Percentiles rank a stretch among this genome's conserved stretches.
These are phyloP conservation scores for Polydrusus cervinus DNA, from an alignment of 2,888 invertebrate genomes.

Conservation along the genomic window DNA sequence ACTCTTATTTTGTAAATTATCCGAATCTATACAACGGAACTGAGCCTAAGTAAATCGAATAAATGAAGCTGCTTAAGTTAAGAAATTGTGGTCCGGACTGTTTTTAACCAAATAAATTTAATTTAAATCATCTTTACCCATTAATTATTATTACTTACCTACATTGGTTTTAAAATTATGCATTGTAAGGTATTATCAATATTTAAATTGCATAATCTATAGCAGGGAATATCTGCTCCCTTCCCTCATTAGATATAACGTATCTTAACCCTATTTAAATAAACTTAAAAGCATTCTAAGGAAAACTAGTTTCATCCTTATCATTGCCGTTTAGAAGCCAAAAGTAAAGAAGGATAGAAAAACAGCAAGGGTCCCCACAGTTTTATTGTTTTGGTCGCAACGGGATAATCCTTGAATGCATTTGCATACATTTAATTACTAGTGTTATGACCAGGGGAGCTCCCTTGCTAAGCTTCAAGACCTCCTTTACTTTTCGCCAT, in stretches of 20 bases:
- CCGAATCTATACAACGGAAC: too few relatives aligned
- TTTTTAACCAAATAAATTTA: too few relatives aligned
- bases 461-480: conserved; percentile 32
- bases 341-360: neutral
- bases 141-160: too few relatives aligned
- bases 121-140: too few relatives aligned
- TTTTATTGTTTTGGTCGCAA: conserved; percentile 39
- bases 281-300: conserved; percentile 2
- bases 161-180: too few relatives aligned
- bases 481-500: conserved; percentile 33
- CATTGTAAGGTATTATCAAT: too few relatives aligned
- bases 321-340: neutral
- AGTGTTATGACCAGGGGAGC: conserved; percentile 48
- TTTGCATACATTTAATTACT: conserved; percentile 59
- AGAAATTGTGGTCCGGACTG: too few relatives aligned
- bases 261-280: conserved; percentile 9
- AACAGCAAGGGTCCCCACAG: conserved; percentile 15
- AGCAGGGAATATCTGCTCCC: too few relatives aligned
- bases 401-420: conserved; percentile 46
- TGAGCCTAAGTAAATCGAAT: too few relatives aligned
- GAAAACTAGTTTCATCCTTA: neutral
- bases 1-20: too few relatives aligned
- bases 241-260: conserved; percentile 2
- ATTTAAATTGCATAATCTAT: too few relatives aligned
- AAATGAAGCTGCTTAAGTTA: too few relatives aligned